Evolutionary conservation across 2,797 vertebrate genomes (phyloP), one percentile per base, ranked within the genome.

Genomic region (Phoebastria nigripes): DNA sequence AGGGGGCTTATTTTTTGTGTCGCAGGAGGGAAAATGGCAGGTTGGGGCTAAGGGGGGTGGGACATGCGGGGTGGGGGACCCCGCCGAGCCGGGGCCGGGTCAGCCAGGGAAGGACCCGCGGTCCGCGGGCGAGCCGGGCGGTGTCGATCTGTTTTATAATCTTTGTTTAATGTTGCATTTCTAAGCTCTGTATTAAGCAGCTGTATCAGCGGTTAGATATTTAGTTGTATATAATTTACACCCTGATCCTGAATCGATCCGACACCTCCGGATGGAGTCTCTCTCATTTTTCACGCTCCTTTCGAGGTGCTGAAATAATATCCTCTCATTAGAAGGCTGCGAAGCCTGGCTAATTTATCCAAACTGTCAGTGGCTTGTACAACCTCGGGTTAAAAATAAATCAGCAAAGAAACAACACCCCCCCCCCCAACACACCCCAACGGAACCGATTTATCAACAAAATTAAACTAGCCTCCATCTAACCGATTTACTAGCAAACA

Each of bases 381-480:
- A 99, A 99, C 99, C 99, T 98, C 98, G 98, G 99, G 99, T 99
- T 99, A 99, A 98, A 98, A 99, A 99, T 99, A 99, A 99, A 99
- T 99, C 99, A 99, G 98, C 93, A 96, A 96, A 98, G 98, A 98
- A 98, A 98, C 98, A 97, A 98, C 98, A 98, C 97, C 29, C 90
- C 35, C 1, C 96, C 91, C 82, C 78, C 86, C 95, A 94, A 70
- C 96, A 90, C 96, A 94, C 97, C 98, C 96, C 98, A 98, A 98
- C 98, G 95, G 96, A 95, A 98, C 98, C 98, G 98, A 99, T 99
- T 99, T 99, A 99, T 99, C 99, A 99, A 99, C 98, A 99, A 99
- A 99, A 99, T 99, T 99, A 99, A 98, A 98, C 96, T 98, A 98
- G 98, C 98, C 98, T 97, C 98, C 98, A 97, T 98, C 98, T 97